phyloP scores from a whole-genome alignment of 1,140 invertebrate species.

The Sminthurinus signatus region DNA sequence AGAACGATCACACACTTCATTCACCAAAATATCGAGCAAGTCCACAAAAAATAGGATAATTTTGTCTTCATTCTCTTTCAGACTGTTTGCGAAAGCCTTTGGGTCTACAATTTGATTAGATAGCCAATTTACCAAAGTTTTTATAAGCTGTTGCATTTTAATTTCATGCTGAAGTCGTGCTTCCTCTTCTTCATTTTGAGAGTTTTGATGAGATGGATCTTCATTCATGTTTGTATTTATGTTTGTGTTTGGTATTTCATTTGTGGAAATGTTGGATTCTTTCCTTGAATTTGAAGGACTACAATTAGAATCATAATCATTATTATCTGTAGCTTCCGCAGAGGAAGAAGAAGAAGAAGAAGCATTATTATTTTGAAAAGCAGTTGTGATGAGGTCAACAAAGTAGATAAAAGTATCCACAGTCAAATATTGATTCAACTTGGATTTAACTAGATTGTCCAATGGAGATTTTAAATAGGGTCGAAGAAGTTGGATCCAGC shows the following conservation, averaged over 20 bases:
- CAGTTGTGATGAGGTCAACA: conserved; percentile 25
- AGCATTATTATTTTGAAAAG: conserved; percentile 16
- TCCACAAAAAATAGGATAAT: conserved; percentile 36
- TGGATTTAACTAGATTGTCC: conserved; percentile 16
- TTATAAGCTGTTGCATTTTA: neutral
- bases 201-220: neutral
- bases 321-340: neutral
- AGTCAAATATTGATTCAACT: conserved; percentile 17
- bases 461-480: conserved; percentile 24
- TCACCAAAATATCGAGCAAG: conserved; percentile 27
- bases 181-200: neutral
- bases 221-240: too few relatives aligned
- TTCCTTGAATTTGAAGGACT: neutral
- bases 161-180: neutral
- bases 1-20: conserved; percentile 13
- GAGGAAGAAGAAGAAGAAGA: neutral
- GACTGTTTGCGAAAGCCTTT: conserved; percentile 7
- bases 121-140: conserved; percentile 1
- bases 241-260: neutral
- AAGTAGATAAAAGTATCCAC: conserved; percentile 16
- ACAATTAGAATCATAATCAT: neutral
- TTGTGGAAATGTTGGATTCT: neutral
- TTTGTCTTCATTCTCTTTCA: conserved; percentile 16
- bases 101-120: conserved; percentile 20
- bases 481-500: conserved; percentile 21